Base-by-base conservation (phyloP, 2,797 vertebrate genomes). In the Coregonus sp. region DNA sequence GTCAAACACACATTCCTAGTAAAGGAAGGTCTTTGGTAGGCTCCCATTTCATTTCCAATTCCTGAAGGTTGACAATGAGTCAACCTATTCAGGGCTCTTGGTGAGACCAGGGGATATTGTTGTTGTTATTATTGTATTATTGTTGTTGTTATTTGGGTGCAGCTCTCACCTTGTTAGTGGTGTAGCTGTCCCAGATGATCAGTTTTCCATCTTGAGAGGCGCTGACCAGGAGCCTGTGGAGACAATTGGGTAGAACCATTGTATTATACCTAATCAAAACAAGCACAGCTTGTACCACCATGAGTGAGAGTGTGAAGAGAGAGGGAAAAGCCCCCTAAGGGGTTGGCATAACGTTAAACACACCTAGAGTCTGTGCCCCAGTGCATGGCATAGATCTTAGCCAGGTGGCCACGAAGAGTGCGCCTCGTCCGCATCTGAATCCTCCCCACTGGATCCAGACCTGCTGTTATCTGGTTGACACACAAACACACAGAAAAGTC, bases 371-470 rank as follows among this genome's bases (percentile, higher is more conserved):
- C 96, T 0, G 95, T 80, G 66, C 95, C 96, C 96, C 96, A 97
- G 89, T 97, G 96, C 96, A 97, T 97, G 94, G 96, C 96, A n/a
- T 97, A 97, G 92, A 97, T 97, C 91, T 97, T 97, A 65, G 96
- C 96, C 74, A 97, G 91, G 90, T 97, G 96, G 18, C 96, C 96
- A 7, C 96, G 94, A 3, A 97, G 94, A 3, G 96, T 97, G 82
- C 96, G 95, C 85, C 96, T 92, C 12, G 96, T 97, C 82, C 96
- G 90, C 96, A 97, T 97, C 91, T 97, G 96, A 81, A 97, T 97
- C 88, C 96, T 91, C 71, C 96, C 96, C 74, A 97, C 96, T n/a
- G 96, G 95, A 89, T 97, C 96, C 92, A 97, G 91, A 89, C 95
- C 95, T n/a, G 96, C 96, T 4, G 96, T 97, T 85, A 97, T 97